A percentile compares a stretch with the other conserved stretches of the same genome.
These are phyloP conservation scores for Chelonus insularis DNA, from an alignment of 1,140 invertebrate genomes.

Conservation along the genomic window DNA sequence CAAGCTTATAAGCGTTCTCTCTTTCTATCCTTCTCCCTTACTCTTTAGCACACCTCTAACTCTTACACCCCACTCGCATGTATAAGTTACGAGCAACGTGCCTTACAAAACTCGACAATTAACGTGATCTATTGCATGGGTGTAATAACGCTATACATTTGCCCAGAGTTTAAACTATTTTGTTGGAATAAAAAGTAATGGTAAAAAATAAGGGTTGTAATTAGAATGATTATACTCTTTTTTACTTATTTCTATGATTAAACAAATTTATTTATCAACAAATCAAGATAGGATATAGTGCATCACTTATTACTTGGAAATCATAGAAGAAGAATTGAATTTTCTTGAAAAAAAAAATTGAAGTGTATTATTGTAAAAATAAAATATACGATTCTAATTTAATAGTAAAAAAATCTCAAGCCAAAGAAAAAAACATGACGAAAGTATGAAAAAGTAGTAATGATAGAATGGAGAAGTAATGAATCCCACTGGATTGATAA, in stretches of 20 bases:
- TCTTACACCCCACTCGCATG: neutral
- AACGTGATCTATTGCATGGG: slow-evolving; percentile 51
- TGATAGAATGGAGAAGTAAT: neutral
- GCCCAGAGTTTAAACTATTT: slow-evolving; percentile 18
- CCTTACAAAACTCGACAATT: slow-evolving; percentile 45
- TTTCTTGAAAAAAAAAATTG: no score
- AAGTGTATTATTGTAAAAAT: no score
- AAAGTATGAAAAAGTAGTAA: neutral
- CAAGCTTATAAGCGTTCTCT: neutral
- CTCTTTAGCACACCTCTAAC: neutral
- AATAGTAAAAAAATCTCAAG: neutral
- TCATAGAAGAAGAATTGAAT: no score
- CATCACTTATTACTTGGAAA: no score
- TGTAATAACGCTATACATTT: slow-evolving; percentile 47
- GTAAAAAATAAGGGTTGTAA: neutral
- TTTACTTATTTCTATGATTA: no score
- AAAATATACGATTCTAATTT: no score
- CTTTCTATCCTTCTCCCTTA: neutral
- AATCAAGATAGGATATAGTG: no score
- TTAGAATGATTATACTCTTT: no score
- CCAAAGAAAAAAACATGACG: neutral
- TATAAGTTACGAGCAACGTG: slow-evolving; percentile 50
- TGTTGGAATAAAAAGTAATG: neutral
- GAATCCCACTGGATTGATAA: neutral
- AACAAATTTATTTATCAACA: no score